phyloP scores from a whole-genome alignment of 2,113 vertebrate genomes.

The Sander vitreus region DNA sequence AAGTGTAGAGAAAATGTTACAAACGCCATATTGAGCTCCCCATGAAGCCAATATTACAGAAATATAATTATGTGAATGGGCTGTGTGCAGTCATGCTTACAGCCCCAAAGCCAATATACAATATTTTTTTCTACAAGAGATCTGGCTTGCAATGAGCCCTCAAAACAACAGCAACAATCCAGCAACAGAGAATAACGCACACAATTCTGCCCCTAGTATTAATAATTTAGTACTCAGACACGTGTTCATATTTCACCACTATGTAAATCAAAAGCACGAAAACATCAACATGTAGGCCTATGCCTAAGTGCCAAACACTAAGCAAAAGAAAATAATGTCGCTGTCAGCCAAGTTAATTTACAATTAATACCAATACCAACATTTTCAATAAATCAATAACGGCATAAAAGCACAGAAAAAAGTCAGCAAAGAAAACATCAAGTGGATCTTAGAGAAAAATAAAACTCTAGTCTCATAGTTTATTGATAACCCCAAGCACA shows the following conservation, averaged over 20 bases:
- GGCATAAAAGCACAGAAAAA: not conserved
- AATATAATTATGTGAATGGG: constrained; percentile 9
- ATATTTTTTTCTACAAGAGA: constrained; percentile 1
- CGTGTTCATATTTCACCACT: not conserved
- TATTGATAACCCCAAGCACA: constrained; percentile 8
- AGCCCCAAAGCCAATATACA: constrained; percentile 13
- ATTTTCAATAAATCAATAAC: not conserved
- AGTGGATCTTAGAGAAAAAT: constrained; percentile 28
- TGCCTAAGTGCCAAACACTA: not conserved
- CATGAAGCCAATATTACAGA: constrained; percentile 21
- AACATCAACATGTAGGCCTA: not conserved
- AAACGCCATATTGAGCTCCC: constrained; percentile 17
- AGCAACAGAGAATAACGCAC: not conserved
- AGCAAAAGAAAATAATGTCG: constrained; percentile 4
- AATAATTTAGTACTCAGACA: constrained; percentile 1
- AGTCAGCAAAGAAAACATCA: constrained; percentile 4
- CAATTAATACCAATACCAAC: constrained; percentile 2
- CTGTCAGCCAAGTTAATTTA: constrained; percentile 12
- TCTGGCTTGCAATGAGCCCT: constrained; percentile 1
- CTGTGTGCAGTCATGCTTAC: constrained; percentile 14
- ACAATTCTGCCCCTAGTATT: not conserved
- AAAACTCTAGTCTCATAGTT: not conserved
- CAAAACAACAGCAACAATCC: constrained; percentile 7
- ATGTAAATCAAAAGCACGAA: not conserved
- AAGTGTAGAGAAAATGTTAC: constrained; percentile 20